Evolutionary conservation across 2,888 invertebrate genomes (phyloP).

Genomic region (Conops quadrifasciatus): DNA sequence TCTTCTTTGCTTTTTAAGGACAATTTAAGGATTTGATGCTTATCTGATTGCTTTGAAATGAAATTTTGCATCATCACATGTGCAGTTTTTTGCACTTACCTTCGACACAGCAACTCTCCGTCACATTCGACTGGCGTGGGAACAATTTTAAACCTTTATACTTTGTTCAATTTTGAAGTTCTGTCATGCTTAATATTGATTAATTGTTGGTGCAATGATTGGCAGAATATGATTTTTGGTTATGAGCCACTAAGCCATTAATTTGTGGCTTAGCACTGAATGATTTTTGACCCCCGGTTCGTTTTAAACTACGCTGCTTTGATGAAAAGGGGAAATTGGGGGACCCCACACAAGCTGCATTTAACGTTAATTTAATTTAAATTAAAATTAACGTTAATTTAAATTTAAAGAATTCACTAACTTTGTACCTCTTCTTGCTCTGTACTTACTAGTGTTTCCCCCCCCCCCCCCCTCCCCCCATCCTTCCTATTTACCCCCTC

Average conservation of each 20-base stretch:
- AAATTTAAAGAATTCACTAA: too few relatives aligned
- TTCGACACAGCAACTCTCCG: not conserved
- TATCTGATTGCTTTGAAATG: constrained; percentile 36
- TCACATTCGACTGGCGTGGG: constrained; percentile 48
- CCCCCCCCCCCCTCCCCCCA: not conserved
- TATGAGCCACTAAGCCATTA: not conserved
- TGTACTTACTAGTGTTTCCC: too few relatives aligned
- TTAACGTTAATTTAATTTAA: too few relatives aligned
- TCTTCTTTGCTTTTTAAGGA: not conserved
- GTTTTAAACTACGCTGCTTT: too few relatives aligned
- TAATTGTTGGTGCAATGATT: constrained; percentile 49
- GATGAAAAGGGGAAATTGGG: too few relatives aligned
- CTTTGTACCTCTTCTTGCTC: too few relatives aligned
- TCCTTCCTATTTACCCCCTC: constrained; percentile 5
- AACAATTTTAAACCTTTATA: constrained; percentile 31
- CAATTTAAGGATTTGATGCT: constrained; percentile 30
- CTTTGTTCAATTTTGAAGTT: not conserved
- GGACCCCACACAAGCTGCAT: too few relatives aligned
- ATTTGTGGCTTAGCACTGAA: too few relatives aligned
- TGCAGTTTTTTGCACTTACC: constrained; percentile 16
- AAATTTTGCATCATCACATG: constrained; percentile 41
- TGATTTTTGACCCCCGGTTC: too few relatives aligned
- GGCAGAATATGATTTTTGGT: constrained; percentile 40
- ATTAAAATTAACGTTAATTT: too few relatives aligned
- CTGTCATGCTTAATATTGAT: constrained; percentile 44